Evolutionary conservation across 1,140 invertebrate species (phyloP).

Genomic region (Himalopsyche phryganea): DNA sequence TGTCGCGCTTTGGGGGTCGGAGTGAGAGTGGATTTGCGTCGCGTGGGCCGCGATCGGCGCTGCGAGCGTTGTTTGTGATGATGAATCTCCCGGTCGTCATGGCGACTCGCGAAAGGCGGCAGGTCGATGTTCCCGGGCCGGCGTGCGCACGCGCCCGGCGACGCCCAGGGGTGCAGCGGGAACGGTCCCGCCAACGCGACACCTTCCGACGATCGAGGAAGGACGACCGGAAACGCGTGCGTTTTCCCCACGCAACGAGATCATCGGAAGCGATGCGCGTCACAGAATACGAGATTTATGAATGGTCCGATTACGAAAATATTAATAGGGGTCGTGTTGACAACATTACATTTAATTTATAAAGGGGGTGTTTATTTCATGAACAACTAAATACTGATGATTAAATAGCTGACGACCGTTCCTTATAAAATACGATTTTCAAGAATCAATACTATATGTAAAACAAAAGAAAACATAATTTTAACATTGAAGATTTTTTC

Average conservation of each 20-base stretch:
- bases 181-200: not conserved
- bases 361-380: no score
- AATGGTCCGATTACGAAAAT: no score
- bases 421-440: no score
- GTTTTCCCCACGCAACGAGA: not conserved
- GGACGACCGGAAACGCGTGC: not conserved
- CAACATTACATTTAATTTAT: no score
- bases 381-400: no score
- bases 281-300: no score
- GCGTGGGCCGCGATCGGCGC: conserved; percentile 4
- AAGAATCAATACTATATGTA: no score
- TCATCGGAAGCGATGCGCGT: not conserved
- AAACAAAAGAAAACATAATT: no score
- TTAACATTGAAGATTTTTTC: no score
- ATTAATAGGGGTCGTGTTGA: no score
- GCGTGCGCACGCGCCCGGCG: conserved; percentile 22
- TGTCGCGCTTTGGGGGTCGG: not conserved
- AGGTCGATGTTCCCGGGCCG: conserved; percentile 32
- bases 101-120: conserved; percentile 25
- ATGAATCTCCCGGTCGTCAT: conserved; percentile 24
- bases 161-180: conserved; percentile 14
- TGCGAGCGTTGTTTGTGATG: conserved; percentile 28
- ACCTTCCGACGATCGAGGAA: not conserved
- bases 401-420: no score
- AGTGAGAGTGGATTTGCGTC: not conserved